phyloP scores from a whole-genome alignment of 2,113 vertebrate species.

The Pluvianellus socialis region DNA sequence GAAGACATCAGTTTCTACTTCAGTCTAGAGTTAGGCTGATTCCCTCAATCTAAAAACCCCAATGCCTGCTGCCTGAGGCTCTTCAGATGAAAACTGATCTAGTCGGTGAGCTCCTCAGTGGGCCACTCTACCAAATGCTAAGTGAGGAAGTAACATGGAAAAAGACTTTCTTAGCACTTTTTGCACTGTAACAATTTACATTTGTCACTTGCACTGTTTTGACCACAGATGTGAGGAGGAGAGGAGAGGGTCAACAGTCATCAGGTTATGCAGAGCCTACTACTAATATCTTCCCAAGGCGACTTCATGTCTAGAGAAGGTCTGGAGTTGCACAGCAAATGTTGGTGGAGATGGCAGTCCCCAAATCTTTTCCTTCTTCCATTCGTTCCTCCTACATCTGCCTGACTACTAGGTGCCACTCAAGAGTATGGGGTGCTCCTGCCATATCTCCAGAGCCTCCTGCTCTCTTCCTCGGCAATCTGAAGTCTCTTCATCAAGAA shows the following conservation, averaged over 20 bases:
- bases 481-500: neutral
- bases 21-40: neutral
- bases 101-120: neutral
- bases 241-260: neutral
- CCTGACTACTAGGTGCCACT: neutral
- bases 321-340: neutral
- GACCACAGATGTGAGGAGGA: neutral
- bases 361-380: neutral
- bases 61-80: neutral
- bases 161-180: neutral
- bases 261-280: neutral
- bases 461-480: neutral
- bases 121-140: neutral
- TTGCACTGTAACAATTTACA: neutral
- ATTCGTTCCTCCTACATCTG: neutral
- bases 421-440: neutral
- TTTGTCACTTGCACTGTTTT: neutral
- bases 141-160: neutral
- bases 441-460: neutral
- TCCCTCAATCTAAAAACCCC: neutral
- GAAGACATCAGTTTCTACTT: neutral
- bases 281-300: neutral
- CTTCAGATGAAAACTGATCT: neutral
- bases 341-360: neutral
- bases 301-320: neutral